A percentile compares a stretch with the other conserved stretches of the same genome.
Conservation (phyloP, 2,888 invertebrate species). For the Stenodera caucasica region DNA sequence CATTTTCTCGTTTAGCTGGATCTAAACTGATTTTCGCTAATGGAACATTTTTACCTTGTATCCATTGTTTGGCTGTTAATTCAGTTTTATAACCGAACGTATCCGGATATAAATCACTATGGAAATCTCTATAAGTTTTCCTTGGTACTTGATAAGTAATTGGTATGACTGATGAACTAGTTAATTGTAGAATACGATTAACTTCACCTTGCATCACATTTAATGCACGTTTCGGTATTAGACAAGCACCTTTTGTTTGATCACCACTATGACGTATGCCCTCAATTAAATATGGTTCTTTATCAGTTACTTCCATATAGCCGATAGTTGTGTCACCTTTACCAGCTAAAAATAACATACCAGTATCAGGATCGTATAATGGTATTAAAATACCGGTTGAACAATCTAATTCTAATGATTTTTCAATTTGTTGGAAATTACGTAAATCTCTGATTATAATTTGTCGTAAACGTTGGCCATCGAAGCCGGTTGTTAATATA, state of each 20-base stretch:
- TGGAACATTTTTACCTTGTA: conserved; percentile 72
- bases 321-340: conserved; percentile 92
- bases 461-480: conserved; percentile 82
- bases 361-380: conserved; percentile 89
- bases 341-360: conserved; percentile 92
- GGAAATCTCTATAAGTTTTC: conserved; percentile 74
- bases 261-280: conserved; percentile 88
- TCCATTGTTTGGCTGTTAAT: conserved; percentile 80
- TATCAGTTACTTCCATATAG: conserved; percentile 87
- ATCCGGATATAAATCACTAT: conserved; percentile 91
- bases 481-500: conserved; percentile 89
- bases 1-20: conserved; percentile 70
- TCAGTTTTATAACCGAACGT: conserved; percentile 81
- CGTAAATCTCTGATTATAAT: conserved; percentile 86
- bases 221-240: conserved; percentile 88
- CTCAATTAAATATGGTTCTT: conserved; percentile 87
- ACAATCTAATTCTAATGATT: conserved; percentile 79
- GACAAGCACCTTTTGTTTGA: conserved; percentile 91
- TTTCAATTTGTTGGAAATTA: conserved; percentile 75
- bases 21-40: conserved; percentile 82
- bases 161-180: conserved; percentile 84
- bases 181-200: conserved; percentile 84
- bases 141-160: conserved; percentile 80
- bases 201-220: conserved; percentile 98
- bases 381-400: conserved; percentile 92